Base-by-base conservation (phyloP, 2,888 invertebrate species). In the Brachylomia viminalis region DNA sequence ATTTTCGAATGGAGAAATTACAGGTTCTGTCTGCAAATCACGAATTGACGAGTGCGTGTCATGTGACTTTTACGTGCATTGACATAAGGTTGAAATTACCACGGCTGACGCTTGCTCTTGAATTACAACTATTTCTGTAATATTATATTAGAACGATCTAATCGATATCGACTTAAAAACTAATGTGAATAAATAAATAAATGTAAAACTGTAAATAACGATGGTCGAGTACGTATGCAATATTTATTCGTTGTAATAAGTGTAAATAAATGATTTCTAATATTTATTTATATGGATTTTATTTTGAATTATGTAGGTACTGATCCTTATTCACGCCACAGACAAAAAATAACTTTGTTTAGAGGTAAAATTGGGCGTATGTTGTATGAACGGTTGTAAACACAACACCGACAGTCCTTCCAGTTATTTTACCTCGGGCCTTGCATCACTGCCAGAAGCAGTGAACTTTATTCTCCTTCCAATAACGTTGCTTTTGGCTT, bases 241-340 rank as follows among this genome's bases (percentile, higher is more conserved):
- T 86, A 83, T 85, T 82, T 87, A 86, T 83, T 84, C 62, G 30
- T 84, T 83, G 84, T 89, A 90, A 85, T 88, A 87, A 90, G 62
- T 92, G 90, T 91, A 90, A 91, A 89, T 91, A 90, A 89, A 91
- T 80, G 62, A 87, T 86, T 86, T 82, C 58, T 87, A 68, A 82
- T 61, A 61, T 75, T 81, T 78, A 72, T 33, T 27, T 72, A 1
- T n/a, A 2, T 33, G 38, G 8, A 23, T 47, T 78, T 68, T 64
- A 54, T 23, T 77, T 52, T 2, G n/a, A 17, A 52, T 20, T 20
- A 33, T 33, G 5, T 33, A 33, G 0, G 0, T 49, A 13, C 7
- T 45, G 13, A 27, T 47, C 20, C 7, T 65, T 65, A 20, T 27
- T 30, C 15, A 23, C 15, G 13, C 42, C 42, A 42, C 6, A 42